Evolutionary conservation across 2,888 invertebrate genomes (phyloP), one percentile per base, ranked within the genome.

Genomic region (Coelopa pilipes): DNA sequence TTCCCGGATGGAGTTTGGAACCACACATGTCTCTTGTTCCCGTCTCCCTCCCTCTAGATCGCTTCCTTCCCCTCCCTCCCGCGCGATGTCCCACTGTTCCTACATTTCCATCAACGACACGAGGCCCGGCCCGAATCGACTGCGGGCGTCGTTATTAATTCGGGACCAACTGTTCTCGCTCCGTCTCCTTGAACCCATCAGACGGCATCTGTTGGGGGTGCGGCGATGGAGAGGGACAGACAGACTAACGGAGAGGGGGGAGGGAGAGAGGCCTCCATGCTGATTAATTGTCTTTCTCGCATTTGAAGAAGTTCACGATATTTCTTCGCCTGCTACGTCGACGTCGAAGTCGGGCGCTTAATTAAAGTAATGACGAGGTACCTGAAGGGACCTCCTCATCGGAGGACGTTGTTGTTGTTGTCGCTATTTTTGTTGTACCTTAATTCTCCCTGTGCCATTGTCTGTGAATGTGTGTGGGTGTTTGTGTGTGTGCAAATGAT

Each of bases 281-380:
- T 59, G 57, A 59, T 59, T 59, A 59, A 59, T 59, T 59, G 57
- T 59, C 19, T 59, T 59, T 24, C 24, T 59, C 21, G 24, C 57
- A 59, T 59, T 59, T 59, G 13, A 59, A 59, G 57, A 59, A 59
- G 19, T 59, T 59, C 24, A 59, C 21, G 19, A 59, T 21, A 21
- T 59, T 21, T 59, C 57, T 59, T 59, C 19, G 12, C 19, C 21
- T 13, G 0, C 24, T 59, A 0, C 17, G 55, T 24, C 24, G 12
- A 21, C 2, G 34, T 34, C 34, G 34, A 34, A 2, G 7, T 34
- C 34, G 34, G 7, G 34, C 13, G 57, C 21, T 21, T 11, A 59
- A 59, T 59, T 9, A 21, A 59, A 59, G 12, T 59, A 59, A 59
- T 34, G 34, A 34, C 13, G 57, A 21, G 57, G 24, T 59, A 59